Percentiles rank a stretch among this genome's conserved stretches.
Conservation (phyloP, 1,140 invertebrate genomes). For the Caenorhabditis inopinata region DNA sequence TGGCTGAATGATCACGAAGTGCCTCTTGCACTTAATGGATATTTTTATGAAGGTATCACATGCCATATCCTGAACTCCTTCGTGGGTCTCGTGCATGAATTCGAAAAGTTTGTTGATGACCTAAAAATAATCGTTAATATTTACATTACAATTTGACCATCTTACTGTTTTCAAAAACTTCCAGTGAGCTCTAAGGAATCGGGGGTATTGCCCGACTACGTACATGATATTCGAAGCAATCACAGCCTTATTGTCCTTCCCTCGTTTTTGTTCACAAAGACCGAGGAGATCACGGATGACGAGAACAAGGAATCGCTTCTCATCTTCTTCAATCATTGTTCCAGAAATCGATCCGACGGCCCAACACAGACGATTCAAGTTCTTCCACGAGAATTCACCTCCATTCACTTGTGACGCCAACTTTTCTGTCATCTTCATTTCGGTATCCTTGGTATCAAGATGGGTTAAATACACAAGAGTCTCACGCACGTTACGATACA, state of each 20-base stretch:
- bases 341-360: constrained; percentile 99
- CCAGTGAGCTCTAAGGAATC: constrained; percentile 98
- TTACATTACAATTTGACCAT: neutral
- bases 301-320: constrained; percentile 96
- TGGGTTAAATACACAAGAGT: constrained; percentile 88
- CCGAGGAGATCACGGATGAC: constrained; percentile 92
- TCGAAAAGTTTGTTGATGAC: constrained; percentile 97
- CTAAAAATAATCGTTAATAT: neutral
- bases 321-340: constrained; percentile 97
- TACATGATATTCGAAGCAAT: constrained; percentile 99
- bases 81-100: constrained; percentile 99
- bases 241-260: constrained; percentile 99
- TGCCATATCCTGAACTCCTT: constrained; percentile 91
- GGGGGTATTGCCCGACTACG: constrained; percentile 98
- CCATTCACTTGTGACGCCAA: constrained; percentile 98
- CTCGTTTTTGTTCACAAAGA: constrained; percentile 97
- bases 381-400: constrained; percentile 99
- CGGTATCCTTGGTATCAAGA: constrained; percentile 94
- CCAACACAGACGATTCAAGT: constrained; percentile 94
- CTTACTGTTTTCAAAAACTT: constrained; percentile 98
- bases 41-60: constrained; percentile 99
- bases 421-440: constrained; percentile 98
- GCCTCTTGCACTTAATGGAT: constrained; percentile 93
- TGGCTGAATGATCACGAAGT: constrained; percentile 90
- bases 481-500: constrained; percentile 96